Evolutionary conservation across 2,888 invertebrate genomes (phyloP), one percentile per base, ranked within the genome.

Genomic region (Leptopilina drosophilae): DNA sequence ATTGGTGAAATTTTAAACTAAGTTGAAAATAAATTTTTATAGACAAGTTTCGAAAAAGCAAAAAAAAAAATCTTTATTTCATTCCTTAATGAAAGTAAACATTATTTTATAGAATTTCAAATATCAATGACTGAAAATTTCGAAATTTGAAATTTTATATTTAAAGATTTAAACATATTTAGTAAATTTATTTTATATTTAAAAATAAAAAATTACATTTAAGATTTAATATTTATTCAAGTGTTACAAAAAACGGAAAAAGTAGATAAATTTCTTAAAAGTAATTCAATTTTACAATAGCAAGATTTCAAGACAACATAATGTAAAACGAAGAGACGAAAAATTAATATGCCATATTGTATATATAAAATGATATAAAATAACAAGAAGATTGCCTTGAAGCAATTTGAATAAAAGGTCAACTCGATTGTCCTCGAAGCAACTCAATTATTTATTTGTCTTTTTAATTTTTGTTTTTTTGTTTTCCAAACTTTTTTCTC

Each of bases 401-500:
- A 69, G 53, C 8, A 64, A 7, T 65, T 65, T 33, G 12, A 53
- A 64, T 66, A 77, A 85, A 88, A 87, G 87, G 87, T 88, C 85
- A 84, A 80, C 84, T 78, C 83, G 79, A 85, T 81, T 84, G 86
- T 84, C 87, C 85, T 85, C 84, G 81, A 78, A 67, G 65, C 77
- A n/a, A 73, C 53, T 53, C 53, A 12, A 77, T n/a, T 15, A 62
- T 62, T 20, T 20, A 62, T 62, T 62, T 20, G 62, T 20, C 20
- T 20, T 62, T 62, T 62, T n/a, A 62, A 62, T 62, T 62, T 62
- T 62, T 20, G 62, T 59, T 15, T 62, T 62, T 62, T 62, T 20
- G 62, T 59, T 15, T 59, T 59, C n/a, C 6, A 59, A 14, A 59
- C 7, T 59, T 59, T 2, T 59, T n/a, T 14, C 15, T n/a, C 59